These are phyloP conservation scores for Enteromius viviparus DNA, from an alignment of 2,797 vertebrate genomes.

Conservation along the genomic window DNA sequence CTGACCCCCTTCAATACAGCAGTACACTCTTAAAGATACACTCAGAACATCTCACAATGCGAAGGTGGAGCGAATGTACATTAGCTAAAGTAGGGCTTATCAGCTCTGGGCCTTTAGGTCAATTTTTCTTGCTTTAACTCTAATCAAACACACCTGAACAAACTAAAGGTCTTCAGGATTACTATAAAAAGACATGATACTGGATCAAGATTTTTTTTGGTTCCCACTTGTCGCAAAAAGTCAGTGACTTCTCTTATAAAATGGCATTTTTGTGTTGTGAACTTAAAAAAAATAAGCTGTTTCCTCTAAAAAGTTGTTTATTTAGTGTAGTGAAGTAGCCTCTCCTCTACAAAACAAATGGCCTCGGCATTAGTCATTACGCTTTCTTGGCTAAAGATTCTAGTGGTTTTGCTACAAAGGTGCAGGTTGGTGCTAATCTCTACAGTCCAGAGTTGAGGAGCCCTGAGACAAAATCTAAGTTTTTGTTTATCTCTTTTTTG, in stretches of 20 bases:
- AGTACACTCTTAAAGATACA: not conserved
- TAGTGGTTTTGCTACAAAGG: not conserved
- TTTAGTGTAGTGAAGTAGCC: not conserved
- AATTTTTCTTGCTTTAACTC: not conserved
- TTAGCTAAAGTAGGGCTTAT: not conserved
- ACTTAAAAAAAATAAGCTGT: not conserved
- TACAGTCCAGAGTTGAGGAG: not conserved
- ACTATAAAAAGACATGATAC: not conserved
- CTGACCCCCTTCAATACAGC: conserved; percentile 14
- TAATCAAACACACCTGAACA: not conserved
- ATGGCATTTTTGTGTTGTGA: too few species aligned
- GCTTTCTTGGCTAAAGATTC: not conserved
- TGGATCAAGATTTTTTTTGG: too few species aligned
- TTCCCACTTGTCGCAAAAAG: not conserved
- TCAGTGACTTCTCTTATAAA: not conserved
- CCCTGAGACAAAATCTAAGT: not conserved
- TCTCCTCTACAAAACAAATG: not conserved
- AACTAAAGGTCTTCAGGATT: not conserved
- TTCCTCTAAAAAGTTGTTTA: not conserved
- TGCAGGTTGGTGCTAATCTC: not conserved
- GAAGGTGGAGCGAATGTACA: not conserved
- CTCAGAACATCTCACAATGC: not conserved
- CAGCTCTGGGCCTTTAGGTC: not conserved
- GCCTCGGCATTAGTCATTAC: not conserved
- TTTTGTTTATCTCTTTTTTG: not conserved